Conservation (phyloP, 2,888 invertebrate species). For the Scaptodrosophila latifasciaeformis region DNA sequence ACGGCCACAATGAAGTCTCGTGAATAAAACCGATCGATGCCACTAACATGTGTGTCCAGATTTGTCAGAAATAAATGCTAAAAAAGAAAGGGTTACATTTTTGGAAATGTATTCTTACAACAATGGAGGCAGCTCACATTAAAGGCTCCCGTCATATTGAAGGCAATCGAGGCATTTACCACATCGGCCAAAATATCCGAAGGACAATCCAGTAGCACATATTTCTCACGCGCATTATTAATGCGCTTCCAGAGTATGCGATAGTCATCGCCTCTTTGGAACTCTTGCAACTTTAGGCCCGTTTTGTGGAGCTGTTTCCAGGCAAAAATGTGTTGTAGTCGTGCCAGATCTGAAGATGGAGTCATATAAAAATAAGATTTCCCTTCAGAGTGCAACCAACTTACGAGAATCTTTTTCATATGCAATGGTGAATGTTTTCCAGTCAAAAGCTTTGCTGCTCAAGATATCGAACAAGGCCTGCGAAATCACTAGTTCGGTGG, state of each 20-base stretch:
- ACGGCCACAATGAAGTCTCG: slow-evolving; percentile 48
- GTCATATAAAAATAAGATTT: background rate
- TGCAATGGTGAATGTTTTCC: slow-evolving; percentile 87
- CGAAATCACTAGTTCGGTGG: slow-evolving; percentile 81
- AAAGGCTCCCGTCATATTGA: slow-evolving; percentile 72
- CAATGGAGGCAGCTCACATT: slow-evolving; percentile 57
- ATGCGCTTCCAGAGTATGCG: slow-evolving; percentile 75
- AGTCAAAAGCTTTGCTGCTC: slow-evolving; percentile 79
- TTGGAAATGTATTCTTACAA: background rate
- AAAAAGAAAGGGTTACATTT: background rate
- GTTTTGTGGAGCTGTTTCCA: slow-evolving; percentile 80
- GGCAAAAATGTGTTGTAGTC: slow-evolving; percentile 87
- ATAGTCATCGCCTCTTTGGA: slow-evolving; percentile 75
- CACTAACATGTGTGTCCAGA: slow-evolving; percentile 73
- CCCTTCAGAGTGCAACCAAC: slow-evolving; percentile 15
- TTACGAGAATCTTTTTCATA: slow-evolving; percentile 88
- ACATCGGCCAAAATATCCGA: slow-evolving; percentile 80
- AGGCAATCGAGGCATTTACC: slow-evolving; percentile 75
- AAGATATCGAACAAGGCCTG: slow-evolving; percentile 84
- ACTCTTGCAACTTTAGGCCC: slow-evolving; percentile 81
- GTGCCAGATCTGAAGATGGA: slow-evolving; percentile 76
- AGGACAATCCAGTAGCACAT: slow-evolving; percentile 86
- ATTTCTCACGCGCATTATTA: slow-evolving; percentile 81
- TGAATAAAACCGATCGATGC: slow-evolving; percentile 57
- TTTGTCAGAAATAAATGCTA: slow-evolving; percentile 75